A percentile compares a stretch with the other conserved stretches of the same genome.
Conservation (phyloP, 92 coral and sea anemone genomes). For the Parazoanthus darwini region DNA sequence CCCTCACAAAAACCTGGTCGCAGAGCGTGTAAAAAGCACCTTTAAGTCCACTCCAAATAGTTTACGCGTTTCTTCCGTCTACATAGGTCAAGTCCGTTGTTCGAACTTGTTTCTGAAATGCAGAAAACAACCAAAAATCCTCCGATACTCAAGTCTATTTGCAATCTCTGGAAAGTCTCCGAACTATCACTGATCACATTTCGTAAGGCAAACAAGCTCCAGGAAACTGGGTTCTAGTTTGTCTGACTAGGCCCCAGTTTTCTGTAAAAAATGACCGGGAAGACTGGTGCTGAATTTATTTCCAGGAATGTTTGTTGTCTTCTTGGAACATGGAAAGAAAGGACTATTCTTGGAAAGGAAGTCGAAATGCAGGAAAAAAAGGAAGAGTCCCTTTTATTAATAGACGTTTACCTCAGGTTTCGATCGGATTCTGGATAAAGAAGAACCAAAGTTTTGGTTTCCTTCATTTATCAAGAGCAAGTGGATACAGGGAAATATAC, state of each 20-base stretch:
- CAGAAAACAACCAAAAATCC: neutral
- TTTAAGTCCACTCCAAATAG: neutral
- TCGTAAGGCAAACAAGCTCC: neutral
- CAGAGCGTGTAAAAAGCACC: neutral
- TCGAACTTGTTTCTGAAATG: neutral
- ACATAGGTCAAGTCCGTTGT: neutral
- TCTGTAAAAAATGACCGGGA: neutral
- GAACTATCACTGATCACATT: neutral
- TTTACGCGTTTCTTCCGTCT: neutral
- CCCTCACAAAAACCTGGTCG: neutral
- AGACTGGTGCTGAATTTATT: neutral
- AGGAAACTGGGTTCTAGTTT: neutral
- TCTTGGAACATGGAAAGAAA: neutral
- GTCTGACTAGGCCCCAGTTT: neutral
- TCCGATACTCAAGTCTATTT: neutral
- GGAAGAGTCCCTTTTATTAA: slow-evolving; percentile 10
- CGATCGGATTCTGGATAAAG: slow-evolving; percentile 5
- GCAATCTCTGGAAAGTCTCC: neutral
- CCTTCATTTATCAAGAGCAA: slow-evolving; percentile 10
- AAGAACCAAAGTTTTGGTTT: neutral
- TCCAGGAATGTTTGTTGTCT: slow-evolving; percentile 4
- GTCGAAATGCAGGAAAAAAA: neutral
- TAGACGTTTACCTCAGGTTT: slow-evolving; percentile 33
- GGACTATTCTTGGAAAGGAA: slow-evolving; percentile 30
- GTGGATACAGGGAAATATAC: neutral